These are phyloP conservation scores for Lophotriccus pileatus DNA, from an alignment of 2,797 vertebrate species.

Conservation along the genomic window DNA sequence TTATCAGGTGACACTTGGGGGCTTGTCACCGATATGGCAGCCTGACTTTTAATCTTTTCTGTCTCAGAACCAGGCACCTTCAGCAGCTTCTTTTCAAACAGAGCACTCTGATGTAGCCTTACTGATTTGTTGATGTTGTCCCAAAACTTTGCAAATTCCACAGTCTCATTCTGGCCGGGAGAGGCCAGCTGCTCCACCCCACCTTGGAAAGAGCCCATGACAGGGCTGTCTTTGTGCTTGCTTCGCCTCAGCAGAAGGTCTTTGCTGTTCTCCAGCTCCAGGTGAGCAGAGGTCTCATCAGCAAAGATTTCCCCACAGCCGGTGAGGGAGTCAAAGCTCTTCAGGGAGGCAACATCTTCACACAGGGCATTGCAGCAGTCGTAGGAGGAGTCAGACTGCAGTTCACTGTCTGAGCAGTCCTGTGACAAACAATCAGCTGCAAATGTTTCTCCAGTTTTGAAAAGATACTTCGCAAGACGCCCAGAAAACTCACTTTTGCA, in stretches of 20 bases:
- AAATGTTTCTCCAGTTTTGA: conserved; percentile 55
- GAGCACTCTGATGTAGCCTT: conserved; percentile 64
- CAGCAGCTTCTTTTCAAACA: conserved; percentile 58
- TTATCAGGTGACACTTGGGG: conserved; percentile 50
- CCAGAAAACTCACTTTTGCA: conserved; percentile 22
- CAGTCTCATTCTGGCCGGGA: conserved; percentile 74
- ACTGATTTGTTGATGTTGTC: conserved; percentile 76
- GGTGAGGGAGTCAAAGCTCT: conserved; percentile 87
- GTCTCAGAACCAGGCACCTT: background rate
- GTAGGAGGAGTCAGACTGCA: conserved; percentile 77
- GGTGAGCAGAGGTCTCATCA: conserved; percentile 78
- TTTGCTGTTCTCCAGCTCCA: conserved; percentile 69
- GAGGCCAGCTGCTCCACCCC: conserved; percentile 80
- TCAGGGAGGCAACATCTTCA: conserved; percentile 83
- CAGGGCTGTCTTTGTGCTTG: conserved; percentile 63
- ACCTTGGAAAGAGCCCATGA: conserved; percentile 73
- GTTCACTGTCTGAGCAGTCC: conserved; percentile 76
- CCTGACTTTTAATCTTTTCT: conserved; percentile 3
- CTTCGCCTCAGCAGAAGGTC: conserved; percentile 42
- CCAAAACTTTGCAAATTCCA: conserved; percentile 80
- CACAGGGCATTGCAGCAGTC: conserved; percentile 77
- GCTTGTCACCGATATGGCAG: background rate
- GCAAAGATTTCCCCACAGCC: conserved; percentile 90
- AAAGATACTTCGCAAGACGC: conserved; percentile 50
- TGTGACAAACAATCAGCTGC: conserved; percentile 64